phyloP scores from a whole-genome alignment of 2,113 vertebrate species.

The Sebastes fasciatus region DNA sequence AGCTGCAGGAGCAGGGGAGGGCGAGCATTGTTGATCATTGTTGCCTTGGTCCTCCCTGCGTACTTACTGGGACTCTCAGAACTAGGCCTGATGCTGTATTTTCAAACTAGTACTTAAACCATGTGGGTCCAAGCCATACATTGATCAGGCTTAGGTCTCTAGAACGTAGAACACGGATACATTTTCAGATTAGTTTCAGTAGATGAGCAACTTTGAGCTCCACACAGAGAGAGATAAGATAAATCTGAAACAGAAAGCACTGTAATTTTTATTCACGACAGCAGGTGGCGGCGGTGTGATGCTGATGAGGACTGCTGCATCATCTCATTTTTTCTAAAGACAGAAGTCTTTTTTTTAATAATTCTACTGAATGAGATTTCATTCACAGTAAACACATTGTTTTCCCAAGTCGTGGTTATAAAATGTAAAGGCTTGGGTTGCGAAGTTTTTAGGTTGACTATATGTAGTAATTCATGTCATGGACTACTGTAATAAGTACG shows the following conservation, averaged over 20 bases:
- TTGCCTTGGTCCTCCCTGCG: conserved; percentile 56
- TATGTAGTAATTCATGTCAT: conserved; percentile 85
- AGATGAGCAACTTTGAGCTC: conserved; percentile 43
- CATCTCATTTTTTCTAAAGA: conserved; percentile 73
- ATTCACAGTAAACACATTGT: conserved; percentile 74
- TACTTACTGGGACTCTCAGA: conserved; percentile 68
- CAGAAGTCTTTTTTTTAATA: conserved; percentile 64
- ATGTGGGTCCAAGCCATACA: conserved; percentile 74
- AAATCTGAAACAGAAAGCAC: conserved; percentile 73
- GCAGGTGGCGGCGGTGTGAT: conserved; percentile 76
- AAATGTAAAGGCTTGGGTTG: conserved; percentile 78
- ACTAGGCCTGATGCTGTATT: conserved; percentile 76
- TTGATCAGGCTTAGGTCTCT: conserved; percentile 64
- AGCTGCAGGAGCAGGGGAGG: conserved; percentile 44
- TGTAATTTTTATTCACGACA: conserved; percentile 79
- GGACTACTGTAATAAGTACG: conserved; percentile 87
- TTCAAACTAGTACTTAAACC: conserved; percentile 83
- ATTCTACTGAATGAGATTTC: conserved; percentile 76
- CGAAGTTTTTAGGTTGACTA: conserved; percentile 71
- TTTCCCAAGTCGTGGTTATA: conserved; percentile 73
- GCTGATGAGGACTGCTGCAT: conserved; percentile 67
- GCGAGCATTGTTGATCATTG: conserved; percentile 64
- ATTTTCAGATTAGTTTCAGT: conserved; percentile 49
- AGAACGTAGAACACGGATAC: conserved; percentile 37
- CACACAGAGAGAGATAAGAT: conserved; percentile 33